A percentile compares a stretch with the other conserved stretches of the same genome.
Conservation (phyloP, 1,140 invertebrate species). For the Metaphire vulgaris region DNA sequence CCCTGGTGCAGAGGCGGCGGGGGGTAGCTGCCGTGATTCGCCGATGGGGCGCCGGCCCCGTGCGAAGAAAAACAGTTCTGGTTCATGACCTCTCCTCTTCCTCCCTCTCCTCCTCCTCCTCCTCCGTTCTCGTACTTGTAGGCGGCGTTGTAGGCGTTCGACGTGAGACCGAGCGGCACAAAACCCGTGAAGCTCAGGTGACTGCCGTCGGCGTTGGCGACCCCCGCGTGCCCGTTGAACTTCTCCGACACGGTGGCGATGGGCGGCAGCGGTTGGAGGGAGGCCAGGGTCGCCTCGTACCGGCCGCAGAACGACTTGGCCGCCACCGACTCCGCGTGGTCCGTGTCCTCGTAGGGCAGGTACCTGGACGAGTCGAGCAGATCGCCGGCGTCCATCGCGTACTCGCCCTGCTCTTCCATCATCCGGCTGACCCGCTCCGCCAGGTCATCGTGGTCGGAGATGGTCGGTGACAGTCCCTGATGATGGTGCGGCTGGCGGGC, state of each 20-base stretch:
- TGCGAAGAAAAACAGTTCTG: background rate
- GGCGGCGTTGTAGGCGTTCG: background rate
- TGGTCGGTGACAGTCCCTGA: background rate
- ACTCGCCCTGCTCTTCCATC: background rate
- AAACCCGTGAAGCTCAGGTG: background rate
- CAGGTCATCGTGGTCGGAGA: background rate
- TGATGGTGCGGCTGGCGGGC: background rate
- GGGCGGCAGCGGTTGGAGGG: conserved; percentile 83
- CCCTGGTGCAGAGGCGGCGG: background rate
- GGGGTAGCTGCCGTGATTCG: background rate
- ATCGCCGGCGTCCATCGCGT: background rate
- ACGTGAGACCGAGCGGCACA: background rate
- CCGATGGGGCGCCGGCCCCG: background rate
- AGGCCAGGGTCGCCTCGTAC: background rate
- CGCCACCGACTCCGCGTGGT: background rate
- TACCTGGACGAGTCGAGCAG: background rate
- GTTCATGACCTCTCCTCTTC: background rate
- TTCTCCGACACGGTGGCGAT: conserved; percentile 94
- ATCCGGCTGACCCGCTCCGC: background rate
- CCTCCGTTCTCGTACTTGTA: background rate
- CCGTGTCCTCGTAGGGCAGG: background rate
- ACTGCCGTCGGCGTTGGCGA: background rate
- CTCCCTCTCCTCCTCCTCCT: too few species aligned
- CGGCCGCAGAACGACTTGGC: background rate
- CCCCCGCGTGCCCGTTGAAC: conserved; percentile 41